Evolutionary conservation across 2,888 invertebrate species (phyloP).

Genomic region (Aphidoletes aphidimyza): DNA sequence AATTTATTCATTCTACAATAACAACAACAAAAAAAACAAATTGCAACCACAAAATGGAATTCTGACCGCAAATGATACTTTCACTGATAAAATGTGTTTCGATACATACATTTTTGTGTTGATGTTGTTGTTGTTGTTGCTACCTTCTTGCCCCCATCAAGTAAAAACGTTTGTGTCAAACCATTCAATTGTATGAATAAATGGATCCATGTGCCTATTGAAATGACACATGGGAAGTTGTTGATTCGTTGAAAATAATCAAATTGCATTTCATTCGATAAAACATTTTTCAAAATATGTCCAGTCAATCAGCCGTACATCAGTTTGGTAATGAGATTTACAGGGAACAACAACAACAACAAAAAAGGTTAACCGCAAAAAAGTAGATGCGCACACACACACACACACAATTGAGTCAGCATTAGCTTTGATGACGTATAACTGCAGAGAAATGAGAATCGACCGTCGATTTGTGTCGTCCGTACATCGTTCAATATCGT

Average conservation of each 20-base stretch:
- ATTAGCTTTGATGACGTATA: slow-evolving; percentile 30
- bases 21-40: too few species aligned
- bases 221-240: not conserved
- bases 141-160: too few species aligned
- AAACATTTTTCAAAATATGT: slow-evolving; percentile 10
- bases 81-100: not conserved
- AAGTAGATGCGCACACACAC: too few species aligned
- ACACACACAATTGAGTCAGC: slow-evolving; percentile 14
- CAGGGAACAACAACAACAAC: not conserved
- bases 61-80: slow-evolving; percentile 10
- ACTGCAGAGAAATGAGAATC: too few species aligned
- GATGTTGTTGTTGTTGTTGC: not conserved
- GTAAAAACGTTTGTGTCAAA: not conserved
- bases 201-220: not conserved
- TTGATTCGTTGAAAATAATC: not conserved
- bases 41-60: slow-evolving; percentile 40
- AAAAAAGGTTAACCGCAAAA: not conserved
- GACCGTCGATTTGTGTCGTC: not conserved
- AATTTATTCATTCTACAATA: slow-evolving; percentile 17
- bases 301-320: slow-evolving; percentile 16
- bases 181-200: slow-evolving; percentile 20
- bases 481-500: not conserved
- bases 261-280: not conserved
- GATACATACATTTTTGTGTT: not conserved
- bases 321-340: slow-evolving; percentile 21